These are phyloP conservation scores for Hydra vulgaris DNA, from an alignment of 30 jellyfish, hydroid and myxozoan genomes.

Conservation along the genomic window DNA sequence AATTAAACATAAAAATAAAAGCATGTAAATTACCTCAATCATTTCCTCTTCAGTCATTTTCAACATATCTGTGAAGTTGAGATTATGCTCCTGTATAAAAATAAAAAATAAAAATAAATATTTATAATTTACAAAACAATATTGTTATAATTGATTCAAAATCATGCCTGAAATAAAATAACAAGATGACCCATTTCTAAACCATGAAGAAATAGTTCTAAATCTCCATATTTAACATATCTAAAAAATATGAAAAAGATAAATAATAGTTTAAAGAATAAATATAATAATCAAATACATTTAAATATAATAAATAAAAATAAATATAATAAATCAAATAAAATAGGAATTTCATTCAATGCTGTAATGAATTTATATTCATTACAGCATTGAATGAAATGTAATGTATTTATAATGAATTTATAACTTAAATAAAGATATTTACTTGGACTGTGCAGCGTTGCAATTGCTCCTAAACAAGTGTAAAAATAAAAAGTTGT, in stretches of 20 bases:
- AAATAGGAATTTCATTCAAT: too few relatives aligned
- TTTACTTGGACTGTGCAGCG: neutral
- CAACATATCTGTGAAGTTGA: constrained; percentile 46
- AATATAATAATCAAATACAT: too few relatives aligned
- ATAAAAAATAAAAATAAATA: neutral
- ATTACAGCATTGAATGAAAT: too few relatives aligned
- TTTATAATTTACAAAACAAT: neutral
- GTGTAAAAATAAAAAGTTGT: too few relatives aligned
- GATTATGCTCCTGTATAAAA: constrained; percentile 39
- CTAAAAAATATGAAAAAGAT: constrained; percentile 4
- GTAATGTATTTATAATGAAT: too few relatives aligned
- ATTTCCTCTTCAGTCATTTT: constrained; percentile 53
- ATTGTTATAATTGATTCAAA: neutral
- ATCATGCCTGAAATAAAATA: constrained; percentile 42
- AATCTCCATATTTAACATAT: constrained; percentile 56
- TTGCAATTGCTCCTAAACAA: neutral
- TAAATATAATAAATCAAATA: too few relatives aligned
- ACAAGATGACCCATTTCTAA: constrained; percentile 64
- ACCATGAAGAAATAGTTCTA: constrained; percentile 68
- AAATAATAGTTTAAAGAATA: neutral
- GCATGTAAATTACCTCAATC: constrained; percentile 50
- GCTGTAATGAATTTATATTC: too few relatives aligned
- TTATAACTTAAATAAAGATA: too few relatives aligned
- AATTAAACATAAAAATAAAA: too few relatives aligned
- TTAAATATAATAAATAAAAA: too few relatives aligned